Evolutionary conservation across 1,140 invertebrate genomes (phyloP).

Genomic region (Drosophila pseudoobscura): DNA sequence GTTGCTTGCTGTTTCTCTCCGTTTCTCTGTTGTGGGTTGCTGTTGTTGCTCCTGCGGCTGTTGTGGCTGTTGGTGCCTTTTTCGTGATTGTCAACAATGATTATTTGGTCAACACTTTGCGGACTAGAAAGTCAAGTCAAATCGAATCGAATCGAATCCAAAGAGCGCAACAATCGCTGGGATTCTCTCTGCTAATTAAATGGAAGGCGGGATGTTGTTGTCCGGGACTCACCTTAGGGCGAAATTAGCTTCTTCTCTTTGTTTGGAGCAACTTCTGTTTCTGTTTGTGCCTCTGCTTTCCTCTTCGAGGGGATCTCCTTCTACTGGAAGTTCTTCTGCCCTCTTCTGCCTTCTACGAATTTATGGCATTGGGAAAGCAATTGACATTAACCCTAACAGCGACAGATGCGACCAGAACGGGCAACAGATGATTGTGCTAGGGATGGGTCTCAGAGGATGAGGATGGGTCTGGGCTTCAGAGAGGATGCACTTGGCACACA

Average conservation of each 20-base stretch:
- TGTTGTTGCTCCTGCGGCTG: slow-evolving; percentile 23
- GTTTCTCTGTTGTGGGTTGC: slow-evolving; percentile 38
- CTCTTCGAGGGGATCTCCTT: too few species aligned
- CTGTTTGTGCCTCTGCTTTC: too few species aligned
- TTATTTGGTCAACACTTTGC: slow-evolving; percentile 69
- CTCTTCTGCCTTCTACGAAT: slow-evolving; percentile 34
- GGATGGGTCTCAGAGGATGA: slow-evolving; percentile 13
- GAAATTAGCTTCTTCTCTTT: slow-evolving; percentile 1
- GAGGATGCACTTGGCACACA: slow-evolving; percentile 57
- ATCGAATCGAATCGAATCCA: neutral
- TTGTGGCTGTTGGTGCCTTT: slow-evolving; percentile 26
- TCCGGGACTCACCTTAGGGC: slow-evolving; percentile 51
- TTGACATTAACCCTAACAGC: slow-evolving; percentile 79
- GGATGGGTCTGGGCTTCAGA: neutral
- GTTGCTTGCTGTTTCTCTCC: slow-evolving; percentile 40
- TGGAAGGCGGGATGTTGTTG: slow-evolving; percentile 46
- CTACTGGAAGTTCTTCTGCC: too few species aligned
- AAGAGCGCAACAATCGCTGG: slow-evolving; percentile 23
- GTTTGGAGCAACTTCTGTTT: too few species aligned
- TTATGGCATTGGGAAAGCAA: slow-evolving; percentile 70
- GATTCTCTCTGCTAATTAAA: slow-evolving; percentile 63
- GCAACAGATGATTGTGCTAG: slow-evolving; percentile 38
- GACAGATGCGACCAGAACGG: slow-evolving; percentile 55
- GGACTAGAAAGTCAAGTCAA: slow-evolving; percentile 55
- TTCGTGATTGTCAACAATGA: slow-evolving; percentile 81